phyloP scores from a whole-genome alignment of 2,113 vertebrate genomes.

The human region GRCh38 chr11:43337501-43338000 shows the following conservation, averaged over 20 bases:
- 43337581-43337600: not conserved
- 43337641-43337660: slow-evolving; percentile 3
- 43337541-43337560: not conserved
- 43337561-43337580: not conserved
- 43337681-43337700: slow-evolving; percentile 1
- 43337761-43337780: not conserved
- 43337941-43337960: not conserved
- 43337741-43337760: not conserved
- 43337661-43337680: not conserved
- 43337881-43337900: not conserved
- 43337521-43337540: not conserved
- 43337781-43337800: not conserved
- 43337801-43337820: slow-evolving; percentile 16
- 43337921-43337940: slow-evolving; percentile 1
- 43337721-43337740: not conserved
- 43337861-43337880: not conserved
- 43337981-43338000: not conserved
- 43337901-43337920: not conserved
- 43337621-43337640: not conserved
- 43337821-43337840: not conserved
- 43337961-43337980: not conserved
- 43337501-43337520: not conserved
- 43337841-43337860: not conserved
- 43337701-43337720: not conserved
- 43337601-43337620: not conserved